Base-by-base conservation (phyloP, 2,113 vertebrate species). In the Sapajus apella region DNA sequence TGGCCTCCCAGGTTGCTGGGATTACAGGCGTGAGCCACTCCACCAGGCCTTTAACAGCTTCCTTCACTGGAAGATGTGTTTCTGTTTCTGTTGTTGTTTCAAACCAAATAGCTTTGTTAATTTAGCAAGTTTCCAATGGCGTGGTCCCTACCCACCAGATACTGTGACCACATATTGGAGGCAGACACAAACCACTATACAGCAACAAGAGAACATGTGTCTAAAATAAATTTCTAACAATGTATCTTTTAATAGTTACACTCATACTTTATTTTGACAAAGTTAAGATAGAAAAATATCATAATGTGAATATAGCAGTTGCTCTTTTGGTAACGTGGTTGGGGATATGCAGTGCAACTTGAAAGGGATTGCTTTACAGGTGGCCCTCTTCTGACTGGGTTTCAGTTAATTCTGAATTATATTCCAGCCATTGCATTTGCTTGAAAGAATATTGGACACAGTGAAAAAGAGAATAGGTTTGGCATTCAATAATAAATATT, bases 261-360 rank as follows among this genome's bases (percentile, higher is more conserved):
- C 96, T 96, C 97, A 30, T 90, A 96, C 97, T 97, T 92, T 89
- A 92, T 40, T 97, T 87, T 79, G 77, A 32, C 89, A 97, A 96
- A 91, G 93, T 91, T 70, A 82, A 92, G 95, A 95, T 98, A 97
- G 96, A 96, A 97, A 97, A 98, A 93, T 96, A 98, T 96, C 75
- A 68, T 95, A 89, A 91, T 75, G 45, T 45, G 96, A 98, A 90
- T 95, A 92, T 56, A 75, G 25, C 56, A 7, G 47, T 47, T 97
- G 66, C 96, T 95, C 70, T 94, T 97, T 87, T 86, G 85, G 95
- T 52, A 83, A 73, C 94, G 90, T 0, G 0, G 81, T 91, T 87
- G 64, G 87, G 88, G 66, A 40, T 86, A 40, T 95, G 95, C 95
- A 83, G 77, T 91, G 93, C 25, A 43, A 2, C 84, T 0, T 18